Percentiles rank a stretch among this genome's conserved stretches.
Evolutionary conservation across 2,113 vertebrate genomes (phyloP).

Genomic region (Atherinomorus stipes): DNA sequence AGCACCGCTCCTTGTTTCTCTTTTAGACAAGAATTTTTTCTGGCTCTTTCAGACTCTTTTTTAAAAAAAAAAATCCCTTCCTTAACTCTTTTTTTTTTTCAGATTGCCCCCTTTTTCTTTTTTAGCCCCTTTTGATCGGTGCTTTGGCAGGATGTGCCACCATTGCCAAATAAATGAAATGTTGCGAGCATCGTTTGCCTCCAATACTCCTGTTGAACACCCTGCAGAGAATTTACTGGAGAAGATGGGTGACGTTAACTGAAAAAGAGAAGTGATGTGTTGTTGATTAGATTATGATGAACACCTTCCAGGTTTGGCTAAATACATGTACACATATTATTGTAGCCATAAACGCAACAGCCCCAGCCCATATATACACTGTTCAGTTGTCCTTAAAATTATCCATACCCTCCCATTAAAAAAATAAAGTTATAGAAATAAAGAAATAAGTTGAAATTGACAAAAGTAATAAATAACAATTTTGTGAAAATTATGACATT

Average conservation of each 20-base stretch:
- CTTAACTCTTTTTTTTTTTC: constrained; percentile 14
- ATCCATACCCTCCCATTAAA: too few relatives aligned
- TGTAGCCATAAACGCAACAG: constrained; percentile 1
- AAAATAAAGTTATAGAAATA: too few relatives aligned
- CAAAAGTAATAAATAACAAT: too few relatives aligned
- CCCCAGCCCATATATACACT: background rate
- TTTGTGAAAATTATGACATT: too few relatives aligned
- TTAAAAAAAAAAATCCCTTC: constrained; percentile 2
- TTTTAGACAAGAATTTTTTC: constrained; percentile 1
- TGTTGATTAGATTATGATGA: constrained; percentile 7
- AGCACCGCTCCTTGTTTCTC: constrained; percentile 1
- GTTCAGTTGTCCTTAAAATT: too few relatives aligned
- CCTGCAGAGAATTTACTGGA: background rate
- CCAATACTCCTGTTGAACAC: background rate
- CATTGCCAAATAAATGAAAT: constrained; percentile 22
- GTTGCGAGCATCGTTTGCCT: background rate
- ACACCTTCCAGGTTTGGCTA: constrained; percentile 3
- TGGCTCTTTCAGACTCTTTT: background rate
- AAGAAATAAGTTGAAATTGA: too few relatives aligned
- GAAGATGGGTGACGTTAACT: background rate
- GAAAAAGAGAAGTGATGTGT: too few relatives aligned
- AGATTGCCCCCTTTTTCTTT: background rate
- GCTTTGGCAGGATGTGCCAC: constrained; percentile 12
- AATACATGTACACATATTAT: constrained; percentile 1
- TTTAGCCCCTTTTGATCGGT: constrained; percentile 10